These are phyloP conservation scores for Hirundo rustica DNA, from an alignment of 2,797 vertebrate species.

Conservation along the genomic window DNA sequence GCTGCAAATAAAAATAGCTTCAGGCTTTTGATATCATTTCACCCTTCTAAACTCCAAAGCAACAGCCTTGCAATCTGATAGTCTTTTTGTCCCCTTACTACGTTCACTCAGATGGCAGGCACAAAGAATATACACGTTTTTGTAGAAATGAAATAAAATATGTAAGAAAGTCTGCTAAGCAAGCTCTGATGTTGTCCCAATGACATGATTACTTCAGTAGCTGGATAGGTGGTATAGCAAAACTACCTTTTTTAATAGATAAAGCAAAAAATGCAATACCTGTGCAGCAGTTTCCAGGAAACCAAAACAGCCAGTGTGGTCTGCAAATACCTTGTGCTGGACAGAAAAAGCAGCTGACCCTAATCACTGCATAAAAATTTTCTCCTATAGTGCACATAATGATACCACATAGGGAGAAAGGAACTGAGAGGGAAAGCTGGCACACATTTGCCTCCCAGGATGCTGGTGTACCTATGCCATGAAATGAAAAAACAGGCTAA, in stretches of 20 bases:
- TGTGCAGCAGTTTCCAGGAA: not conserved
- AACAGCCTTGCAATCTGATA: not conserved
- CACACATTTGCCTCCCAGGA: not conserved
- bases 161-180: not conserved
- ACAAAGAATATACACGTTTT: constrained; percentile 20
- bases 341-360: not conserved
- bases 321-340: not conserved
- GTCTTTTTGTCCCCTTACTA: not conserved
- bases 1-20: not conserved
- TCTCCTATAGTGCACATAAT: not conserved
- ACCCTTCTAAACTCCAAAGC: not conserved
- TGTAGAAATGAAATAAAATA: constrained; percentile 40
- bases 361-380: not conserved
- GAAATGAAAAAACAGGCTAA: not conserved
- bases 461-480: not conserved
- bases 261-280: not conserved
- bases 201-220: not conserved
- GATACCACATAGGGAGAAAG: not conserved
- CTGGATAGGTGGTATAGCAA: not conserved
- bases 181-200: not conserved
- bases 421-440: not conserved
- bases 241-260: not conserved
- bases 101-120: not conserved
- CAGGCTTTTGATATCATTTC: not conserved
- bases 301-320: not conserved